These are phyloP conservation scores for Bombus confusus DNA, from an alignment of 1,140 invertebrate genomes.

Conservation along the genomic window DNA sequence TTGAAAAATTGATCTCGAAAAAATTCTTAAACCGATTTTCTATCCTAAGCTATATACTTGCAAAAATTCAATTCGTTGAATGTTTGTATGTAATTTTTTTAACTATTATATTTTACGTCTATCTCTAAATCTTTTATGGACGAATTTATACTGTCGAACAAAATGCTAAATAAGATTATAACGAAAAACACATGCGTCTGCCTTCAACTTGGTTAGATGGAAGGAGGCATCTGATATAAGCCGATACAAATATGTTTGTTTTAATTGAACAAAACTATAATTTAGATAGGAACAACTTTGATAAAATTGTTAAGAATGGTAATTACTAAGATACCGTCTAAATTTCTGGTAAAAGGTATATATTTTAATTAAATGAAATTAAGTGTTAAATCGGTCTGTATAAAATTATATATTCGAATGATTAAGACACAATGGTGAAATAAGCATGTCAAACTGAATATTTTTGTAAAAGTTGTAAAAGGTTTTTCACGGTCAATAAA, in stretches of 20 bases:
- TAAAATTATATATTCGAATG: background rate
- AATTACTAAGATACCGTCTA: background rate
- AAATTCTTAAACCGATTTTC: slow-evolving; percentile 17
- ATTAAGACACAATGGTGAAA: background rate
- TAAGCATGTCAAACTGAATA: background rate
- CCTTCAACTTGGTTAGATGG: slow-evolving; percentile 36
- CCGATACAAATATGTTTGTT: background rate
- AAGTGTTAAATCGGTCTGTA: background rate
- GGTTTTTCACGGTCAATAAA: background rate
- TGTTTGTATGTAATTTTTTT: slow-evolving; percentile 12
- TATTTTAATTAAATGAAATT: background rate
- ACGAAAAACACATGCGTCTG: background rate
- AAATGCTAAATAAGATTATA: slow-evolving; percentile 4
- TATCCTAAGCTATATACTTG: background rate
- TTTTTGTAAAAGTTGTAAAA: background rate
- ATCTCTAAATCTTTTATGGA: slow-evolving; percentile 28
- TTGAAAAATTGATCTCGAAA: slow-evolving; percentile 23
- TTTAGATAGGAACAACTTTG: slow-evolving; percentile 37
- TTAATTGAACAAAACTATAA: background rate
- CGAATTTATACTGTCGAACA: slow-evolving; percentile 30
- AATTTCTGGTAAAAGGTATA: background rate
- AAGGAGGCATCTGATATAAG: background rate
- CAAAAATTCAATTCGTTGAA: slow-evolving; percentile 43
- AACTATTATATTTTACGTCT: slow-evolving; percentile 25
- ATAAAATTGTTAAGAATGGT: slow-evolving; percentile 8